These are phyloP conservation scores for Drosophila sproati DNA, from an alignment of 1,140 invertebrate genomes.

Conservation along the genomic window DNA sequence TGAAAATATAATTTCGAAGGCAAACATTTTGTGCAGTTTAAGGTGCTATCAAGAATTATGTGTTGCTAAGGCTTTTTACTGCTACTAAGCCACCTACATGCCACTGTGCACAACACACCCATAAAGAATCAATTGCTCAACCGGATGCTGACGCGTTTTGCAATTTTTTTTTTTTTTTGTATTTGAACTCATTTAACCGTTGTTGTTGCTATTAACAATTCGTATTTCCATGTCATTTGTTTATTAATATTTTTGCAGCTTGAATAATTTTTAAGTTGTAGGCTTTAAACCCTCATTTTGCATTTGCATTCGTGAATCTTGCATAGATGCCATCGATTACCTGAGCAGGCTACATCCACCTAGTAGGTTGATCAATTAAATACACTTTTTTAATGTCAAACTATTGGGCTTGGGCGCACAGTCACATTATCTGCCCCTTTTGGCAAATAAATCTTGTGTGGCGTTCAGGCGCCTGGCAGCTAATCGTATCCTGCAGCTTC, in stretches of 20 bases:
- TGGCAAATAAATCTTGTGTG: slow-evolving; percentile 54
- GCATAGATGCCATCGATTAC: slow-evolving; percentile 40
- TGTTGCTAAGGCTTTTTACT: slow-evolving; percentile 4
- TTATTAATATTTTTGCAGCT: slow-evolving; percentile 18
- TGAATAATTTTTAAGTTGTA: slow-evolving; percentile 63
- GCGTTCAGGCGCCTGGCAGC: slow-evolving; percentile 41
- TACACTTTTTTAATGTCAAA: slow-evolving; percentile 79
- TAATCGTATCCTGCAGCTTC: slow-evolving; percentile 50
- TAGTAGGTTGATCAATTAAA: slow-evolving; percentile 69
- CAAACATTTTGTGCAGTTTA: slow-evolving; percentile 59
- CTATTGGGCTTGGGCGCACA: slow-evolving; percentile 34
- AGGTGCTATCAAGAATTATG: neutral
- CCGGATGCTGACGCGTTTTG: slow-evolving; percentile 64
- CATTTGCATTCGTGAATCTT: slow-evolving; percentile 54
- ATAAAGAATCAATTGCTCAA: slow-evolving; percentile 40
- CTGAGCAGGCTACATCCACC: slow-evolving; percentile 50
- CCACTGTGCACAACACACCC: slow-evolving; percentile 57
- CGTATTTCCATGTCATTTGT: slow-evolving; percentile 50
- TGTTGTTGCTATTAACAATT: slow-evolving; percentile 24
- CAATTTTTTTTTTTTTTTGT: slow-evolving; percentile 16
- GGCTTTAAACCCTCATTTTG: slow-evolving; percentile 50
- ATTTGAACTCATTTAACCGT: slow-evolving; percentile 35
- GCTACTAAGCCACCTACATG: slow-evolving; percentile 15
- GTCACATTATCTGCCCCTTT: slow-evolving; percentile 4
- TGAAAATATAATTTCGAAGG: slow-evolving; percentile 61